Evolutionary conservation across 2,888 invertebrate species (phyloP).

Genomic region (Cyclophora albipunctata): DNA sequence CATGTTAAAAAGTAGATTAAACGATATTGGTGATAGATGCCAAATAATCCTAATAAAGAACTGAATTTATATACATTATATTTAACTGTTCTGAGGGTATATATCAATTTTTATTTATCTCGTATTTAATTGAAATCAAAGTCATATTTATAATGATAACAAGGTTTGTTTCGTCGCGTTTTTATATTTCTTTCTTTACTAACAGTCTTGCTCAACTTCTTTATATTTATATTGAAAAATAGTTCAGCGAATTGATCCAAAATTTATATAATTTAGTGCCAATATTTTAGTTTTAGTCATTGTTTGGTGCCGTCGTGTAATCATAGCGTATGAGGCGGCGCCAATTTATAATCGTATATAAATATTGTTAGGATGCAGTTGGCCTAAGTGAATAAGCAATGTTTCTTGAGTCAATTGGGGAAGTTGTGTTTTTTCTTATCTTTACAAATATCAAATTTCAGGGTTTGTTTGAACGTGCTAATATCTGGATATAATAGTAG

Average conservation of each 20-base stretch:
- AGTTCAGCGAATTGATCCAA: conserved; percentile 31
- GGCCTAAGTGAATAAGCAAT: conserved; percentile 64
- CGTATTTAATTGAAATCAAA: conserved; percentile 32
- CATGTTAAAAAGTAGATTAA: conserved; percentile 63
- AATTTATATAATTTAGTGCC: conserved; percentile 53
- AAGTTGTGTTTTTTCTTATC: no score
- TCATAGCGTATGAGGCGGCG: conserved; percentile 32
- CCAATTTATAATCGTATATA: conserved; percentile 33
- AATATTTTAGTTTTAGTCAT: conserved; percentile 61
- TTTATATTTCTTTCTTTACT: conserved; percentile 19
- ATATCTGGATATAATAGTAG: no score
- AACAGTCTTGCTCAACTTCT: conserved; percentile 42
- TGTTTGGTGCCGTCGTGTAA: conserved; percentile 39
- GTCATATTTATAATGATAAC: conserved; percentile 34
- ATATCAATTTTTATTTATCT: conserved; percentile 64
- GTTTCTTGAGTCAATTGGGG: neutral
- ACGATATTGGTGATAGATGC: conserved; percentile 72
- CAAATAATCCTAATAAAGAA: conserved; percentile 76
- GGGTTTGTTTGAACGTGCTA: no score
- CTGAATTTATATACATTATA: conserved; percentile 74
- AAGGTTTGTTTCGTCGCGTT: conserved; percentile 7
- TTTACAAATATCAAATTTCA: no score
- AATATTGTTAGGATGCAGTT: conserved; percentile 45
- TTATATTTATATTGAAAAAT: conserved; percentile 29
- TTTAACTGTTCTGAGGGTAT: conserved; percentile 73